These are phyloP conservation scores for Hormaphis cornu DNA, from an alignment of 1,140 invertebrate species.

Conservation along the genomic window DNA sequence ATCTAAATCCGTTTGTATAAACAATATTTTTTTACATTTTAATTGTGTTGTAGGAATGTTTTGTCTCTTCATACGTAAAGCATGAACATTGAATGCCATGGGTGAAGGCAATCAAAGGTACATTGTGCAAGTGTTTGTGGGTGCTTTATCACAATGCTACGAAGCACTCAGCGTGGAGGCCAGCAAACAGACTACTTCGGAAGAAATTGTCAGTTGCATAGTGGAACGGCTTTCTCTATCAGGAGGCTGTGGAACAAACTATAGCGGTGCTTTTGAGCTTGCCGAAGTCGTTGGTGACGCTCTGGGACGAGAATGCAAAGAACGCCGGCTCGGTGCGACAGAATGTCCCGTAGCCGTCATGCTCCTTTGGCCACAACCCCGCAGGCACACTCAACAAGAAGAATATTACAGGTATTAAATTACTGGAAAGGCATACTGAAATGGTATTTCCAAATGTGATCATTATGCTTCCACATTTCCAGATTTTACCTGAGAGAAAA, in stretches of 20 bases:
- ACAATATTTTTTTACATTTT: neutral
- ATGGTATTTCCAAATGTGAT: too few relatives aligned
- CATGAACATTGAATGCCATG: slow-evolving; percentile 17
- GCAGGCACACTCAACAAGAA: slow-evolving; percentile 40
- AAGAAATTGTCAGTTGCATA: slow-evolving; percentile 81
- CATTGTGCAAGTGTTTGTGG: slow-evolving; percentile 69
- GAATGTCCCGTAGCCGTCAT: slow-evolving; percentile 89
- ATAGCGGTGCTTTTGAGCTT: slow-evolving; percentile 64
- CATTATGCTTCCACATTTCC: slow-evolving; percentile 38
- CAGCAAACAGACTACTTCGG: slow-evolving; percentile 79
- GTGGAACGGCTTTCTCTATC: slow-evolving; percentile 63
- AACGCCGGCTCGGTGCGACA: slow-evolving; percentile 68
- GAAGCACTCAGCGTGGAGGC: slow-evolving; percentile 86
- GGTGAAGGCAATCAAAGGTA: slow-evolving; percentile 31
- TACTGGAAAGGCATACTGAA: neutral
- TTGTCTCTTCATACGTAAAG: neutral
- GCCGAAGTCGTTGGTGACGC: slow-evolving; percentile 81
- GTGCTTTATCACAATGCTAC: slow-evolving; percentile 75
- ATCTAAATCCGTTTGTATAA: too few relatives aligned
- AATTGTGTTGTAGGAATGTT: neutral
- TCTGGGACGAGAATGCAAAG: slow-evolving; percentile 80
- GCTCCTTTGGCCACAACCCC: slow-evolving; percentile 78
- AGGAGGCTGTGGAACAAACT: slow-evolving; percentile 37
- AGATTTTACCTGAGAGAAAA: slow-evolving; percentile 78
- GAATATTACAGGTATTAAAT: slow-evolving; percentile 49